Conservation (phyloP, 2,888 invertebrate genomes). For the Acrobasis suavella region DNA sequence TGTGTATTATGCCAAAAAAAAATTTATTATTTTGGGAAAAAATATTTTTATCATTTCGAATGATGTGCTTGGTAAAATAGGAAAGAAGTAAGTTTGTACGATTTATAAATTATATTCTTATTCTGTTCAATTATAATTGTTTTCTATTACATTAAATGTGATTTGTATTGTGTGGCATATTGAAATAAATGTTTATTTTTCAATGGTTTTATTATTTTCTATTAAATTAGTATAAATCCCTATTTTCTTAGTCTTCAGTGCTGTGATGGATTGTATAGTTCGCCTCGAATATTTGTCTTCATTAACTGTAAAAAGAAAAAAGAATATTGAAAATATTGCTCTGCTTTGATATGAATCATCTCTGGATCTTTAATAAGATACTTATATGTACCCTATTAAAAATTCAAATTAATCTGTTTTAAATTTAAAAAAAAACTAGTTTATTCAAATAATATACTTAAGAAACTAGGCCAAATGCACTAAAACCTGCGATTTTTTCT, state of each 20-base stretch:
- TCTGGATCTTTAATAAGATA: no score
- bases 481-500: neutral
- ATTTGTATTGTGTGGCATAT: slow-evolving; percentile 30
- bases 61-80: neutral
- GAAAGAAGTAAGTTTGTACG: neutral
- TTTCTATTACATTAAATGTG: slow-evolving; percentile 6
- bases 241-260: slow-evolving; percentile 26
- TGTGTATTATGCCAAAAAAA: slow-evolving; percentile 16
- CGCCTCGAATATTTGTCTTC: slow-evolving; percentile 72
- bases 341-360: no score
- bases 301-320: slow-evolving; percentile 58
- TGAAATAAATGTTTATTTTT: slow-evolving; percentile 40
- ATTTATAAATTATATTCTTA: neutral
- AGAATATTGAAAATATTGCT: no score
- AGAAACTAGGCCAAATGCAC: no score
- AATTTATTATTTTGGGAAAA: neutral
- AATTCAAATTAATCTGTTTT: no score
- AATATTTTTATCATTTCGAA: neutral
- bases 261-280: slow-evolving; percentile 55
- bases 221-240: neutral
- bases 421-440: neutral
- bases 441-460: no score
- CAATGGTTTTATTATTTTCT: slow-evolving; percentile 27
- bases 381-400: no score
- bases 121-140: slow-evolving; percentile 1